Evolutionary conservation across 2,888 invertebrate genomes (phyloP).

Genomic region (Stomorhina lunata): DNA sequence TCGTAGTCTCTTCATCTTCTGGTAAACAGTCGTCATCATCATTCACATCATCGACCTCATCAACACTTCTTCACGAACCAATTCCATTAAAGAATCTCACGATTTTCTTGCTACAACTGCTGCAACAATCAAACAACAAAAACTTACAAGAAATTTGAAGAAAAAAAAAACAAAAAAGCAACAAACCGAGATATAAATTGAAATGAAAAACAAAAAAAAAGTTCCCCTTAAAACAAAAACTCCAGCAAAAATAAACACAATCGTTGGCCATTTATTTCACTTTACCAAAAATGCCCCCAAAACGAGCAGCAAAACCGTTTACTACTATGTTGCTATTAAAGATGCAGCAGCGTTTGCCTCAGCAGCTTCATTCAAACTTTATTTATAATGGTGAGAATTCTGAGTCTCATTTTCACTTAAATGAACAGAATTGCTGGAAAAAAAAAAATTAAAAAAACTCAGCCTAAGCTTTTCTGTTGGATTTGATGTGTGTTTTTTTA

Average conservation of each 20-base stretch:
- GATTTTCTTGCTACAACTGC: slow-evolving; percentile 67
- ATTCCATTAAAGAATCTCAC: slow-evolving; percentile 72
- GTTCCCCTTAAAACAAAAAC: slow-evolving; percentile 3
- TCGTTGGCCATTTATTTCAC: slow-evolving; percentile 71
- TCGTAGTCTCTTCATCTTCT: slow-evolving; percentile 58
- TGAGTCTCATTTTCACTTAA: slow-evolving; percentile 63
- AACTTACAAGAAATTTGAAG: slow-evolving; percentile 41
- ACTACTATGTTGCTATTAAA: slow-evolving; percentile 22
- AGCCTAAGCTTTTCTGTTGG: slow-evolving; percentile 45
- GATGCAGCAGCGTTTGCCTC: neutral
- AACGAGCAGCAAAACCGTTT: slow-evolving; percentile 49
- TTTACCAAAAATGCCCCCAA: slow-evolving; percentile 67
- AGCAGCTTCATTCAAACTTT: neutral
- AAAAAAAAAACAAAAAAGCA: slow-evolving; percentile 33
- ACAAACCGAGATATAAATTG: slow-evolving; percentile 37
- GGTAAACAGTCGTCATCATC: slow-evolving; percentile 65
- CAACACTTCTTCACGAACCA: slow-evolving; percentile 71
- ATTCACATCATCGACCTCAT: slow-evolving; percentile 71
- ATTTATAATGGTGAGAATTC: slow-evolving; percentile 61
- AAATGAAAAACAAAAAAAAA: slow-evolving; percentile 25
- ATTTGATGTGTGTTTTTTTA: slow-evolving; percentile 40
- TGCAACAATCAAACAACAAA: slow-evolving; percentile 37
- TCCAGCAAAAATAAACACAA: slow-evolving; percentile 65
- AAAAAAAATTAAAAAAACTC: slow-evolving; percentile 25
- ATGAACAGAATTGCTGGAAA: slow-evolving; percentile 1